These are phyloP conservation scores for Nothocercus julius DNA, from an alignment of 2,113 vertebrate genomes.

Conservation along the genomic window DNA sequence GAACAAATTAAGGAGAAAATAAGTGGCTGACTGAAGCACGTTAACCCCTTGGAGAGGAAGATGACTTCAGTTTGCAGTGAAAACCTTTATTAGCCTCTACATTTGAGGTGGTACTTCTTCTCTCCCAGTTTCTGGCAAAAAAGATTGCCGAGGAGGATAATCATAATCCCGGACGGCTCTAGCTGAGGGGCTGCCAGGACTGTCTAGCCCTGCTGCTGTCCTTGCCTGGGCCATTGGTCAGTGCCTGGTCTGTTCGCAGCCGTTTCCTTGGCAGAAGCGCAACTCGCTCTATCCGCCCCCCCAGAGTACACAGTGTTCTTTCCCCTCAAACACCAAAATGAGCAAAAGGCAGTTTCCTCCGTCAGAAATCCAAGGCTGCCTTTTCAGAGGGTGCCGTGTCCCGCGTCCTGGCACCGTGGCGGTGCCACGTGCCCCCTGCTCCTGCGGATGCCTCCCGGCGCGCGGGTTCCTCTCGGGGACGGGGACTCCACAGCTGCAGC, in stretches of 20 bases:
- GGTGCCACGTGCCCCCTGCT: rapidly evolving
- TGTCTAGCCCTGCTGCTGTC: background rate
- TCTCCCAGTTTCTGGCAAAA: background rate
- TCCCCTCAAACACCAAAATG: background rate
- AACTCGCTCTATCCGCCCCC: background rate
- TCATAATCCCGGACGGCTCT: rapidly evolving
- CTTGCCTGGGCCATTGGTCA: background rate
- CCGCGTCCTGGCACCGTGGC: rapidly evolving
- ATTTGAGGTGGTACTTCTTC: background rate
- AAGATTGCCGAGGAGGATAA: background rate
- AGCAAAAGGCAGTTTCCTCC: background rate
- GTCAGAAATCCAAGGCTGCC: background rate
- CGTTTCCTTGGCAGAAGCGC: conserved; percentile 24
- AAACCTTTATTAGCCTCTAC: background rate
- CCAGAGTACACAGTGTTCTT: conserved; percentile 3
- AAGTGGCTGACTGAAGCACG: conserved; percentile 35
- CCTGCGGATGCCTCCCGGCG: background rate
- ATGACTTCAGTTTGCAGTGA: conserved; percentile 4
- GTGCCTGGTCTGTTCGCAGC: background rate
- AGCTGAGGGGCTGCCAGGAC: background rate
- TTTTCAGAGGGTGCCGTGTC: background rate
- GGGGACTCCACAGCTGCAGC: background rate
- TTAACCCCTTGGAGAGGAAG: background rate
- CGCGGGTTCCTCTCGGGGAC: rapidly evolving
- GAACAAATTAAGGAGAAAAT: conserved; percentile 45